Percentiles rank a stretch among this genome's conserved stretches.
Evolutionary conservation across 2,797 vertebrate species (phyloP).

Genomic region (Streptopelia turtur): DNA sequence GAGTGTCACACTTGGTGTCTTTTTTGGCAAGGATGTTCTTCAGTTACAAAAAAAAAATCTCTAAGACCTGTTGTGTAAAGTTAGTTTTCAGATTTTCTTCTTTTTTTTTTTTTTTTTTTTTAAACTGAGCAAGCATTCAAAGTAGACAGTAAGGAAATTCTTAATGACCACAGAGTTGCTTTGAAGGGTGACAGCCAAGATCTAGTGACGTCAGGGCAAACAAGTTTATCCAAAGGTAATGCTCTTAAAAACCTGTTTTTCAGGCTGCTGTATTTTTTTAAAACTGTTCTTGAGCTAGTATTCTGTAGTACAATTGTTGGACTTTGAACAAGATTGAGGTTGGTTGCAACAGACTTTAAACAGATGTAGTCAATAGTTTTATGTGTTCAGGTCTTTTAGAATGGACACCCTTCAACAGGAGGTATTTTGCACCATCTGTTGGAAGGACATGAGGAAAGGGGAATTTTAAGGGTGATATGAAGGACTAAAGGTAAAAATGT

Average conservation of each 20-base stretch:
- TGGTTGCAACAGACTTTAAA: constrained; percentile 11
- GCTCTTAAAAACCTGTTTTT: constrained; percentile 66
- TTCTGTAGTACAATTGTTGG: constrained; percentile 6
- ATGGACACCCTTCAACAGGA: background rate
- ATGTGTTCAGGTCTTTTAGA: background rate
- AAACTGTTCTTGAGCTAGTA: background rate
- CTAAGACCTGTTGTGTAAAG: background rate
- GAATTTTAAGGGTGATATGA: background rate
- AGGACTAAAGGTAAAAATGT: background rate
- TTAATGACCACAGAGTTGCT: constrained; percentile 20
- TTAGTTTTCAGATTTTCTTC: background rate
- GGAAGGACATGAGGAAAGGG: background rate
- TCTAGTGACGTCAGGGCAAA: constrained; percentile 4
- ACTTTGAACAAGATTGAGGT: constrained; percentile 33
- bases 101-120: background rate
- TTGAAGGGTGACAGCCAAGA: constrained; percentile 39
- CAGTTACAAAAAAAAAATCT: background rate
- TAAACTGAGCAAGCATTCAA: background rate
- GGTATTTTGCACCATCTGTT: background rate
- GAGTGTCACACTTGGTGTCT: background rate
- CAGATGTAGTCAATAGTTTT: background rate
- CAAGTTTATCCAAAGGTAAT: constrained; percentile 52
- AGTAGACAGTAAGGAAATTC: background rate
- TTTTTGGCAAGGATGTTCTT: background rate
- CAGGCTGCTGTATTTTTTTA: constrained; percentile 5